These are phyloP conservation scores for Aurelia sp. DNA, from an alignment of 30 jellyfish, hydroid and myxozoan genomes.

Conservation along the genomic window DNA sequence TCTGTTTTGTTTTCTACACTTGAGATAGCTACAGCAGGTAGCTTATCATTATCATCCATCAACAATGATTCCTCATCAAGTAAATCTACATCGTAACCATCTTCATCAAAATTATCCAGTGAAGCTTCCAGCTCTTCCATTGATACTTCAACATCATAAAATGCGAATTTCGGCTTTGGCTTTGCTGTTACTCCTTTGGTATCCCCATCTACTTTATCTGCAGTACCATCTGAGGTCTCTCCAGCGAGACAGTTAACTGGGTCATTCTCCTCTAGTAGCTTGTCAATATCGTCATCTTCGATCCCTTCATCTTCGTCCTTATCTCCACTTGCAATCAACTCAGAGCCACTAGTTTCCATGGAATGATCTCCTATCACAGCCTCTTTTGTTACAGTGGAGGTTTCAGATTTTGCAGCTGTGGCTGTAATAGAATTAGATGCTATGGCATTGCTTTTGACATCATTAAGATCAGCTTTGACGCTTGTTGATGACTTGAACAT, in stretches of 20 bases:
- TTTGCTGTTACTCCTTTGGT: background rate
- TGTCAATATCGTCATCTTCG: background rate
- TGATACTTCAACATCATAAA: background rate
- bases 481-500: background rate
- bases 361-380: background rate
- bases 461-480: background rate
- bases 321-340: background rate
- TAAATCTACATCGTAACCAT: background rate
- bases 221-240: too few species aligned
- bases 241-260: too few species aligned
- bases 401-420: slow-evolving; percentile 16
- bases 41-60: slow-evolving; percentile 19
- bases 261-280: too few species aligned
- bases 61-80: slow-evolving; percentile 36
- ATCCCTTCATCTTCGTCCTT: background rate
- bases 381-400: background rate
- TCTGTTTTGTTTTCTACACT: background rate
- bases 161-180: background rate
- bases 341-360: background rate
- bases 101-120: slow-evolving; percentile 29
- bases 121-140: slow-evolving; percentile 27
- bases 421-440: background rate
- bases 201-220: background rate
- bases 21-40: background rate
- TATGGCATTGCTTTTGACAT: background rate